These are phyloP conservation scores for Champsocephalus gunnari DNA, from an alignment of 2,797 vertebrate species.

Conservation along the genomic window DNA sequence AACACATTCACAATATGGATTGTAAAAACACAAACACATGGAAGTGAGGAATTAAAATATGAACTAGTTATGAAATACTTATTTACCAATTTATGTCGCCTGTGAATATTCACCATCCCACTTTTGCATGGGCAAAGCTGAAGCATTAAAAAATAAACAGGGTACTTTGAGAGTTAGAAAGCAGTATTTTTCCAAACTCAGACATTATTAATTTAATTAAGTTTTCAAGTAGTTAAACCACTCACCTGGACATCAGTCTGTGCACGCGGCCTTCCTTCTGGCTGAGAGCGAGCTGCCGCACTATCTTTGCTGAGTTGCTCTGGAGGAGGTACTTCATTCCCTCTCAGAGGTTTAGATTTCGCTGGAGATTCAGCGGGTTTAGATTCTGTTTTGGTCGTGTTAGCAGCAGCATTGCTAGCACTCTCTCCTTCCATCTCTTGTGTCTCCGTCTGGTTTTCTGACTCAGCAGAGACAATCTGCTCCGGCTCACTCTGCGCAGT, in stretches of 20 bases:
- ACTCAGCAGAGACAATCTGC: slow-evolving; percentile 23
- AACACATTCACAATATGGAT: slow-evolving; percentile 12
- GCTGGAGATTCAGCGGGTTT: background rate
- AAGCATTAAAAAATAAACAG: slow-evolving; percentile 39
- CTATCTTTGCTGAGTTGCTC: background rate
- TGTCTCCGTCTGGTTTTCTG: slow-evolving; percentile 37
- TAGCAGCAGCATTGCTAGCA: background rate
- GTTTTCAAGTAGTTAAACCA: background rate
- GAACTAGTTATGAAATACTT: slow-evolving; percentile 10
- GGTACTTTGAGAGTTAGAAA: background rate
- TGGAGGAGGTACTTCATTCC: background rate
- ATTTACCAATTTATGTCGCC: slow-evolving; percentile 59
- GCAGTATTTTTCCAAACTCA: background rate
- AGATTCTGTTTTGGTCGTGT: background rate
- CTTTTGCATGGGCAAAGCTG: slow-evolving; percentile 35
- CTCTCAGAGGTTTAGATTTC: slow-evolving; percentile 13
- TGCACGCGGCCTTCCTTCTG: background rate
- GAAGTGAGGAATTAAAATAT: background rate
- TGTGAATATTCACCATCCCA: slow-evolving; percentile 39
- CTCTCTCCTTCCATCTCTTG: slow-evolving; percentile 14
- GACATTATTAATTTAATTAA: background rate
- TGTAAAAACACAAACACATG: background rate
- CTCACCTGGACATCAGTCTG: slow-evolving; percentile 48
- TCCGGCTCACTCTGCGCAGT: slow-evolving; percentile 3
- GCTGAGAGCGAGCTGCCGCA: slow-evolving; percentile 1